These are phyloP conservation scores for Erannis defoliaria DNA, from an alignment of 2,888 invertebrate species.

Conservation along the genomic window DNA sequence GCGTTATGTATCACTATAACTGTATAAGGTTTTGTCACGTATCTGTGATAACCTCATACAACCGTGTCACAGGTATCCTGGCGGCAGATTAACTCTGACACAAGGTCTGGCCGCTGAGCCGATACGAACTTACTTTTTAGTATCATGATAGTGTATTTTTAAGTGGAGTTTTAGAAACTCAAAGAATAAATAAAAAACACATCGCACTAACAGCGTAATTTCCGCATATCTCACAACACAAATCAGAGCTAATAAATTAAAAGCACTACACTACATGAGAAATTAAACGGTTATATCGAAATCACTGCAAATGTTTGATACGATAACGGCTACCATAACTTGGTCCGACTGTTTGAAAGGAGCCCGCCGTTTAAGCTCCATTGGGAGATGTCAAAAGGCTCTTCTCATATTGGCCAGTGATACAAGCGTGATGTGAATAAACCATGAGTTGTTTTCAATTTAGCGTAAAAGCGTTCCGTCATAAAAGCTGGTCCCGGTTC, in stretches of 20 bases:
- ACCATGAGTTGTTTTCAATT: slow-evolving; percentile 86
- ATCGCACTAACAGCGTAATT: slow-evolving; percentile 22
- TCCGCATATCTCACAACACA: slow-evolving; percentile 33
- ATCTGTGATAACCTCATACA: no score
- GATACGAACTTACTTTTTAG: no score
- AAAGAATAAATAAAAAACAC: not conserved
- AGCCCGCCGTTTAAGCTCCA: slow-evolving; percentile 36
- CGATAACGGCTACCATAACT: slow-evolving; percentile 54
- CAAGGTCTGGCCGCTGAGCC: no score
- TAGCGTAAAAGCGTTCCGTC: slow-evolving; percentile 82
- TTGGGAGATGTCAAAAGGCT: slow-evolving; percentile 60
- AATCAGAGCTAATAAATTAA: slow-evolving; percentile 58
- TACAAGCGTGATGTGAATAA: slow-evolving; percentile 77
- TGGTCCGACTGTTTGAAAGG: slow-evolving; percentile 53
- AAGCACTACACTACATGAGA: slow-evolving; percentile 62
- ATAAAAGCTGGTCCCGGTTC: slow-evolving; percentile 72
- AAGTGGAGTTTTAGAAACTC: no score
- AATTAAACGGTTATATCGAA: slow-evolving; percentile 57
- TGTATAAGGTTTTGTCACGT: no score
- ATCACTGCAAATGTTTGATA: slow-evolving; percentile 57
- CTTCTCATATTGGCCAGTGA: slow-evolving; percentile 64
- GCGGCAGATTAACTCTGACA: no score
- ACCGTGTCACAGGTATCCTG: no score
- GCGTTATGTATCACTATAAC: no score
- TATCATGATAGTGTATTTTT: no score